phyloP scores from a whole-genome alignment of 1,140 invertebrate species.

The Drosophila ogumai region DNA sequence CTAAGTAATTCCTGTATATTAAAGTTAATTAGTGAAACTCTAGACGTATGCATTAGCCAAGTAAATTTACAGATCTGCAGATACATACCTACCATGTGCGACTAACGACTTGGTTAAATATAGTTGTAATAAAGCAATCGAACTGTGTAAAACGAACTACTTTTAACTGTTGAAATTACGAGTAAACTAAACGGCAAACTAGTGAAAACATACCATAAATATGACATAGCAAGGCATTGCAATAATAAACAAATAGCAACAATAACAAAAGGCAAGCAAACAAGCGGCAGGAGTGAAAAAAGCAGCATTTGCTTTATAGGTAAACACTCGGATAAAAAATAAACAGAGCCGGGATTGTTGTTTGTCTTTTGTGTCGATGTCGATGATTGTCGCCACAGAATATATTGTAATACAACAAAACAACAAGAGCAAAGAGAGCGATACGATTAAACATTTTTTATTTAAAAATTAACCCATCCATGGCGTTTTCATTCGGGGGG shows the following conservation, averaged over 20 bases:
- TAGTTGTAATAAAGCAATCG: slow-evolving; percentile 70
- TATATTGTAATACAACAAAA: slow-evolving; percentile 38
- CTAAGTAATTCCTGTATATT: slow-evolving; percentile 71
- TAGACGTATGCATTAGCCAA: slow-evolving; percentile 44
- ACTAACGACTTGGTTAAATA: slow-evolving; percentile 48
- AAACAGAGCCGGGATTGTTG: slow-evolving; percentile 42
- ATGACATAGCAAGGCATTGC: slow-evolving; percentile 59
- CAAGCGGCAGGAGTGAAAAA: not conserved
- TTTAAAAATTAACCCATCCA: slow-evolving; percentile 50
- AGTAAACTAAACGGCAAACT: slow-evolving; percentile 46
- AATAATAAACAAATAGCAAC: slow-evolving; percentile 53
- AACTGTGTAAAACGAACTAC: slow-evolving; percentile 66
- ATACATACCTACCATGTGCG: slow-evolving; percentile 7
- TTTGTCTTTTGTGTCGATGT: slow-evolving; percentile 37
- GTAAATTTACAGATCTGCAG: slow-evolving; percentile 10
- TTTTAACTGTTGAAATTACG: slow-evolving; percentile 67
- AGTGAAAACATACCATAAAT: slow-evolving; percentile 48
- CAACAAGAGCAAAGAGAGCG: slow-evolving; percentile 34
- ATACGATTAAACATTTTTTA: slow-evolving; percentile 73
- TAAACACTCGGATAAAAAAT: slow-evolving; percentile 11
- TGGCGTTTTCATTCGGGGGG: slow-evolving; percentile 39
- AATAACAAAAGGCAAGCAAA: slow-evolving; percentile 26
- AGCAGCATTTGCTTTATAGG: slow-evolving; percentile 31
- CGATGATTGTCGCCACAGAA: slow-evolving; percentile 28
- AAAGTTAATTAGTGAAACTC: slow-evolving; percentile 69